Conservation (phyloP, 2,888 invertebrate genomes). For the Thecocarcelia acutangulata region DNA sequence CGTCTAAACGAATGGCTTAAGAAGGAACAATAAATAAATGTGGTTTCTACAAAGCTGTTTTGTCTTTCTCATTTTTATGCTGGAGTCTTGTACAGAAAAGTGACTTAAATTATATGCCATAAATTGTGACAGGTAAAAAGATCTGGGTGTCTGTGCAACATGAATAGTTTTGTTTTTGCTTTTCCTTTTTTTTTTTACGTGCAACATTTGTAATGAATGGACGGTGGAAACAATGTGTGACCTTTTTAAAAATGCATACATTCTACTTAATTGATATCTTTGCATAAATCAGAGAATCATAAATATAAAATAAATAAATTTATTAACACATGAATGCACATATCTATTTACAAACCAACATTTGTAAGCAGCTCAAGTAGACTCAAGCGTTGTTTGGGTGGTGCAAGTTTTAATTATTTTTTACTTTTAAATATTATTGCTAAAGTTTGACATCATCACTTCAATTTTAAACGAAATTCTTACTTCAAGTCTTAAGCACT, state of each 20-base stretch:
- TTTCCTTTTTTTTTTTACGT: conserved; percentile 4
- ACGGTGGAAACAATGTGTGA: conserved; percentile 13
- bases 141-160: conserved; percentile 20
- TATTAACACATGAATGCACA: no score
- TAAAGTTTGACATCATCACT: no score
- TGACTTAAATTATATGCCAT: conserved; percentile 52
- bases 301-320: not conserved
- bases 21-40: conserved; percentile 18
- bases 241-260: conserved; percentile 46
- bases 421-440: no score
- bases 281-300: conserved; percentile 30
- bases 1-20: conserved; percentile 37
- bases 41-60: conserved; percentile 2
- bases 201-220: conserved; percentile 39
- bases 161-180: not conserved
- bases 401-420: no score
- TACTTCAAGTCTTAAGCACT: no score
- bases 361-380: no score
- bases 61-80: conserved; percentile 23
- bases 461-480: no score
- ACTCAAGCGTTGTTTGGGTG: no score
- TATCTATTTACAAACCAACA: not conserved
- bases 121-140: conserved; percentile 49
- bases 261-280: conserved; percentile 38
- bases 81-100: conserved; percentile 29